These are phyloP conservation scores for Hybos culiciformis DNA, from an alignment of 2,888 invertebrate genomes.

Conservation along the genomic window DNA sequence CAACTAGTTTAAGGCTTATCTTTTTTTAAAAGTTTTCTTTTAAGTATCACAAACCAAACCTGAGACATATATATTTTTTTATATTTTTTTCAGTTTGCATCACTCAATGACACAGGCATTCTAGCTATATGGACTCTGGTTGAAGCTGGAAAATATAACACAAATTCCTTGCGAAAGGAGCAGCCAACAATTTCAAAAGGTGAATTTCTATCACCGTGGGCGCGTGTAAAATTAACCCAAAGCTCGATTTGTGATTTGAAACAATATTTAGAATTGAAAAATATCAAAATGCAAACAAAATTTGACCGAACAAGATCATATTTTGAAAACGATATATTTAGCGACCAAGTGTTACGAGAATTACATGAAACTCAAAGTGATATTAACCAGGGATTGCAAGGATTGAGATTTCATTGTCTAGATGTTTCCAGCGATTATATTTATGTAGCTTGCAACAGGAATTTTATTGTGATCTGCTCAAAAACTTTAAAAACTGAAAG, in stretches of 20 bases:
- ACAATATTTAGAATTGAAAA: slow-evolving; percentile 22
- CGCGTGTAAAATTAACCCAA: slow-evolving; percentile 30
- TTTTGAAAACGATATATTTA: slow-evolving; percentile 33
- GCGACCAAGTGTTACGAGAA: slow-evolving; percentile 28
- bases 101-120: slow-evolving; percentile 35
- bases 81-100: slow-evolving; percentile 27
- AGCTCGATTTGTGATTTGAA: slow-evolving; percentile 28
- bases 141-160: slow-evolving; percentile 15
- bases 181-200: slow-evolving; percentile 10
- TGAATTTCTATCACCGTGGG: slow-evolving; percentile 32
- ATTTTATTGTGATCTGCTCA: slow-evolving; percentile 29
- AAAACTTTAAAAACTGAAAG: slow-evolving; percentile 27
- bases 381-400: slow-evolving; percentile 20
- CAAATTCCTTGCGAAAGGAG: background rate
- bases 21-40: background rate
- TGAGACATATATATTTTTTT: background rate
- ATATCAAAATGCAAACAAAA: slow-evolving; percentile 20
- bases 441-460: slow-evolving; percentile 31
- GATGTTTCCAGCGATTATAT: slow-evolving; percentile 27
- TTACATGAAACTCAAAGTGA: slow-evolving; percentile 22
- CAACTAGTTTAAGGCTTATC: no score
- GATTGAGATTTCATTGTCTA: slow-evolving; percentile 29
- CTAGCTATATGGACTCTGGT: slow-evolving; percentile 36
- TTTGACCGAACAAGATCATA: slow-evolving; percentile 31
- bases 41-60: no score